Evolutionary conservation across 35 echinoderm and acorn worm species (phyloP).

Genomic region (Nesometra sesokonis): DNA sequence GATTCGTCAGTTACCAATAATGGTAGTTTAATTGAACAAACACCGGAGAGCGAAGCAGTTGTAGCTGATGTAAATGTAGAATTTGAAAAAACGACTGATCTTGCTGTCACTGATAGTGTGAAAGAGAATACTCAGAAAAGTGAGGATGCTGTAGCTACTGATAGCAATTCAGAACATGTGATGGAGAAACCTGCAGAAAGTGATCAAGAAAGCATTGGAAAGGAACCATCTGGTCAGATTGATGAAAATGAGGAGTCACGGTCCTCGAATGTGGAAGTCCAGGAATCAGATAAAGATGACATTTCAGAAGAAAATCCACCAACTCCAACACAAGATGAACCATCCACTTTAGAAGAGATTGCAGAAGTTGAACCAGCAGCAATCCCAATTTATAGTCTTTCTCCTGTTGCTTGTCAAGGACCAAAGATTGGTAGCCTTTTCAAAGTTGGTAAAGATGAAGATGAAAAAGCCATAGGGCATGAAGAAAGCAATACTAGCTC

Average conservation of each 20-base stretch:
- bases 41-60: too few relatives aligned
- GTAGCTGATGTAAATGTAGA: not conserved
- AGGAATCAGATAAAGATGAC: constrained; percentile 13
- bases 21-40: too few relatives aligned
- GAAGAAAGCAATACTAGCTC: not conserved
- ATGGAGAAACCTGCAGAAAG: too few relatives aligned
- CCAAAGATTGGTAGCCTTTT: not conserved
- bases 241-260: not conserved
- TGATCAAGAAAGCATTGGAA: not conserved
- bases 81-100: not conserved
- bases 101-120: not conserved
- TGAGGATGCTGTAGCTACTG: not conserved
- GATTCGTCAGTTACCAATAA: too few relatives aligned
- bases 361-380: constrained; percentile 24
- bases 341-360: constrained; percentile 8
- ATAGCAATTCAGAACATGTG: not conserved
- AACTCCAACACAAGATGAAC: constrained; percentile 86
- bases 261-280: not conserved
- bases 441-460: not conserved
- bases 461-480: not conserved
- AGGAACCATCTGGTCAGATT: not conserved
- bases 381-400: constrained; percentile 30
- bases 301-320: constrained; percentile 47
- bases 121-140: not conserved
- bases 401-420: not conserved